These are phyloP conservation scores for Plebejus melissa DNA, from an alignment of 2,888 invertebrate genomes.

Conservation along the genomic window DNA sequence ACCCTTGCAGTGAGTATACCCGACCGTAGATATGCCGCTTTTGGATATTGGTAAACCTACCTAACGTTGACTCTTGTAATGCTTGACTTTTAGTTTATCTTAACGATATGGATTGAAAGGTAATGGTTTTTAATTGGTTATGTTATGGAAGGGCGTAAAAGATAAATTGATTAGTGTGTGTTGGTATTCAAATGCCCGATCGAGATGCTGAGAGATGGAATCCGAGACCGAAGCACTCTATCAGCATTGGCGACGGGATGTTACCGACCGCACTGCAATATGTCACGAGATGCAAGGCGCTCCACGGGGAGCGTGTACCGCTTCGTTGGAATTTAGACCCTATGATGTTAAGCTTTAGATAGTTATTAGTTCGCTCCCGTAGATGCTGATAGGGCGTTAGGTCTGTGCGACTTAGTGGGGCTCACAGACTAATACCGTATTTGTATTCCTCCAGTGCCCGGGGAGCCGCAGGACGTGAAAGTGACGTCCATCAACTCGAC, in stretches of 20 bases:
- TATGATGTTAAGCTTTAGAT: constrained; percentile 61
- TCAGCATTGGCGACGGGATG: constrained; percentile 68
- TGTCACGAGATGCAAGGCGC: constrained; percentile 45
- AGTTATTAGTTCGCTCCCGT: constrained; percentile 69
- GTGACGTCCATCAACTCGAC: constrained; percentile 95
- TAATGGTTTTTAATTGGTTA: constrained; percentile 76
- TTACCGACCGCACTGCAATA: constrained; percentile 65
- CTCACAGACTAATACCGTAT: constrained; percentile 44
- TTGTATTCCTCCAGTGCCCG: constrained; percentile 90
- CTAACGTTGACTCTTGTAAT: constrained; percentile 62
- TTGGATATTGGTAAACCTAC: constrained; percentile 61
- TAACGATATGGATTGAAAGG: constrained; percentile 77
- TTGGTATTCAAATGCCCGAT: constrained; percentile 87
- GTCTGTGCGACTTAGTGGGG: constrained; percentile 51
- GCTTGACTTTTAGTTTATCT: constrained; percentile 75
- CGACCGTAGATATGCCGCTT: constrained; percentile 66
- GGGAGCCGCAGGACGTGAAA: constrained; percentile 96
- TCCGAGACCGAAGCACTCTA: constrained; percentile 70
- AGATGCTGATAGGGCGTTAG: constrained; percentile 79
- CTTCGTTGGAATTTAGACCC: constrained; percentile 58
- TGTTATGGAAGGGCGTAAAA: constrained; percentile 74
- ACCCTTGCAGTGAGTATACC: constrained; percentile 73
- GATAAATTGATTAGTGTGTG: constrained; percentile 77
- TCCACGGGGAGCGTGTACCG: constrained; percentile 53
- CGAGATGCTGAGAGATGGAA: constrained; percentile 74